Base-by-base conservation (phyloP, 2,797 vertebrate genomes). In the Acanthopagrus latus region DNA sequence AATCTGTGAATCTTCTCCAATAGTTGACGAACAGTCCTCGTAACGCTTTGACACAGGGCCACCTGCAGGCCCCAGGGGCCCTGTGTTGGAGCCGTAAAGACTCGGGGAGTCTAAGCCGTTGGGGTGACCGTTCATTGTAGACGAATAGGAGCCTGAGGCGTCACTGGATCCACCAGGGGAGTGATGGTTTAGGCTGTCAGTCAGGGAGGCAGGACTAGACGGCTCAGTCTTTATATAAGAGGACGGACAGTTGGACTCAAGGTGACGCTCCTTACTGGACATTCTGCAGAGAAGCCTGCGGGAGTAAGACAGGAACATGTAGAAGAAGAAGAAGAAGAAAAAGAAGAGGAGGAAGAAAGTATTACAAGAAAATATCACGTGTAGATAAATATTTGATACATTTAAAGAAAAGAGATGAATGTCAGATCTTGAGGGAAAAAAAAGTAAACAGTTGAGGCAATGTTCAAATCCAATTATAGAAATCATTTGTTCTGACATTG, bases 211-310 rank as follows among this genome's bases (percentile, higher is more conserved):
- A 77, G 98, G 98, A 96, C 98, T 99, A 67, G 98, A 99, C 81
- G 98, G 98, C 95, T 99, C 98, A 93, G 98, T 99, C 97, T 99
- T 99, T 96, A 99, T 99, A 92, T 99, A 99, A 76, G 98, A 99
- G 93, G 97, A 92, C 65, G 92, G 97, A 95, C 98, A 99, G 96
- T 96, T 99, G 81, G 98, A 99, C 94, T 99, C 98, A 96, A 99
- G 97, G 97, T 99, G 98, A 93, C 97, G 98, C 96, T 99, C 98
- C 96, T 99, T 99, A 97, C 96, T 99, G 96, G 98, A 99, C 98
- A 99, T 99, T 98, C 98, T 99, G 98, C 98, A 99, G 96, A 99
- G 97, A 96, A 99, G 98, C 98, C 98, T 99, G 93, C 29, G 29
- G 68, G 65, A 65, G 59, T 16, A 64, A 85, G 71, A 85, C 33